These are phyloP conservation scores for Drosophila maculinotata DNA, from an alignment of 2,888 invertebrate genomes.

Conservation along the genomic window DNA sequence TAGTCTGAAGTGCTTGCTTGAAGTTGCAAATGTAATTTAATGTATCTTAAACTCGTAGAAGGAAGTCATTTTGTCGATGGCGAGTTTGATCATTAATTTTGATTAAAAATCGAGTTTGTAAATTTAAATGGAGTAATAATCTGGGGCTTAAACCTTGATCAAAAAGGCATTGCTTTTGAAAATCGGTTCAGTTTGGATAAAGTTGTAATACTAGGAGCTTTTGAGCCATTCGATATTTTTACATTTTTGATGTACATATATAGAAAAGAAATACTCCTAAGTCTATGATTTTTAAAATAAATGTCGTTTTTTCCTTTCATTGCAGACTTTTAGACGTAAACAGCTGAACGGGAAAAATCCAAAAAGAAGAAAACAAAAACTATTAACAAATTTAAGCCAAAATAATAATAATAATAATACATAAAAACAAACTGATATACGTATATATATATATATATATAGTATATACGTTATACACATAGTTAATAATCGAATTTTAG, in stretches of 20 bases:
- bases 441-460: conserved; percentile 6
- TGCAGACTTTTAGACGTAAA: conserved; percentile 34
- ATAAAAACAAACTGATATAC: conserved; percentile 28
- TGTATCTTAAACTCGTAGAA: no score
- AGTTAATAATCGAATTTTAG: conserved; percentile 44
- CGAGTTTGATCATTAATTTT: not conserved
- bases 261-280: no score
- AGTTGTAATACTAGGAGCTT: no score
- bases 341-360: conserved; percentile 26
- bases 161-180: not conserved
- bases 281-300: not conserved
- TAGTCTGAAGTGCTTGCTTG: not conserved
- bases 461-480: conserved; percentile 28
- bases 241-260: no score
- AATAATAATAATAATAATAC: conserved; percentile 37
- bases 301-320: not conserved
- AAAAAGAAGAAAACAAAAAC: conserved; percentile 20
- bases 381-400: conserved; percentile 50
- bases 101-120: not conserved
- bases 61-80: no score
- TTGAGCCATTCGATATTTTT: no score
- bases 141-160: not conserved
- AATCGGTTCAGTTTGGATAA: not conserved
- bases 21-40: not conserved
- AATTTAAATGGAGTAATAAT: not conserved